Conservation (phyloP, 2,113 vertebrate species). For the Cryptomyrus ogoouensis region DNA sequence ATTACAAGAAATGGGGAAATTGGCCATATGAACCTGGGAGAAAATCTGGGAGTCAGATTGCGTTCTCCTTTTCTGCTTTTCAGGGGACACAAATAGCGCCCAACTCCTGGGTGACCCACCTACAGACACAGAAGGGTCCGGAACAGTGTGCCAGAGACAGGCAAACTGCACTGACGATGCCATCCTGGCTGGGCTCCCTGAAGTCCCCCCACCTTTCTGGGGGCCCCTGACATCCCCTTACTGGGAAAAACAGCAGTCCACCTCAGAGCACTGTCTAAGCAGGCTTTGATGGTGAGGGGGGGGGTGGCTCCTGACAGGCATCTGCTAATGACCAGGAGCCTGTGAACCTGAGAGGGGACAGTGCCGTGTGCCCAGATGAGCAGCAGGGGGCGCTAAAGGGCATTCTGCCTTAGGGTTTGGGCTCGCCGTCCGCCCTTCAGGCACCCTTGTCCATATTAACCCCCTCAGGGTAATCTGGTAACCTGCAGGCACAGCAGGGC, state of each 20-base stretch:
- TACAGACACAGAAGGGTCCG: conserved; percentile 43
- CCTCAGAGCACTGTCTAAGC: conserved; percentile 40
- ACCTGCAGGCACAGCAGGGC: conserved; percentile 48
- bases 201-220: conserved; percentile 8
- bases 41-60: conserved; percentile 60
- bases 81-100: conserved; percentile 56
- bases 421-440: conserved; percentile 15
- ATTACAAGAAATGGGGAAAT: background rate
- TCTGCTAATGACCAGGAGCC: conserved; percentile 58
- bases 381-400: conserved; percentile 60
- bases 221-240: conserved; percentile 23
- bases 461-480: conserved; percentile 55
- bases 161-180: too few relatives aligned
- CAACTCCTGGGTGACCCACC: conserved; percentile 47
- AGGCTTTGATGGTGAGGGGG: conserved; percentile 40
- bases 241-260: conserved; percentile 59
- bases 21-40: background rate
- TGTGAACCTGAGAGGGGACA: conserved; percentile 52
- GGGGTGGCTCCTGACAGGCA: background rate
- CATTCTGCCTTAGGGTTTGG: conserved; percentile 69
- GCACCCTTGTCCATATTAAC: conserved; percentile 26
- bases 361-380: conserved; percentile 36
- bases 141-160: background rate
- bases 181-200: conserved; percentile 32
- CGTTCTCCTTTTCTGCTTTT: conserved; percentile 65